Conservation (phyloP, 1,140 invertebrate genomes). For the Lordiphosa collinella region DNA sequence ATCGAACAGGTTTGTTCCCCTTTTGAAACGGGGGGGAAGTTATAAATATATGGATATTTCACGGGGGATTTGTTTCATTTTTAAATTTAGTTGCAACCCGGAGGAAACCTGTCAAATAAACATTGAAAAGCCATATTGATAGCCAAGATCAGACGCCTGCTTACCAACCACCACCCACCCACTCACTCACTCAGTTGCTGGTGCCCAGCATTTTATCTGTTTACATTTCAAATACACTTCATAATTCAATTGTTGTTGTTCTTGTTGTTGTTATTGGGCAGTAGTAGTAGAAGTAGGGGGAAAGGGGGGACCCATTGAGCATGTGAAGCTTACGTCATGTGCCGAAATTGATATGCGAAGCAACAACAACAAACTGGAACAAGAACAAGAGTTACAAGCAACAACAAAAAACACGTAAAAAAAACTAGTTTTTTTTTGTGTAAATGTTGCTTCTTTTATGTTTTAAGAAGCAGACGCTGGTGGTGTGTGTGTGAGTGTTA, state of each 20-base stretch:
- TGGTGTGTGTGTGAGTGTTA: background rate
- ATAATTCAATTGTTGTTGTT: conserved; percentile 44
- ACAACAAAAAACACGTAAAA: background rate
- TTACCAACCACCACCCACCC: background rate
- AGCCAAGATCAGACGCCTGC: background rate
- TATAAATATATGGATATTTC: conserved; percentile 1
- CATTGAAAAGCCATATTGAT: too few species aligned
- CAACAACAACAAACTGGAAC: conserved; percentile 22
- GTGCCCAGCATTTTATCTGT: conserved; percentile 52
- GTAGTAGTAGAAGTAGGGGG: conserved; percentile 5
- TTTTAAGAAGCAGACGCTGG: conserved; percentile 2
- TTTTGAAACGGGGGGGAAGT: conserved; percentile 1
- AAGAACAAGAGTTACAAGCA: conserved; percentile 13
- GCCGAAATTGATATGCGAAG: conserved; percentile 73
- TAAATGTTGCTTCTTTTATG: background rate
- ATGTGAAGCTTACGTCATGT: conserved; percentile 76
- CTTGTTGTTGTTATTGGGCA: conserved; percentile 26
- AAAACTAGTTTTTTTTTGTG: background rate
- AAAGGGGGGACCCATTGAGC: conserved; percentile 41
- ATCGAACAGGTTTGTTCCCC: too few species aligned
- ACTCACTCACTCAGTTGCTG: background rate
- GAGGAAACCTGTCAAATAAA: conserved; percentile 19
- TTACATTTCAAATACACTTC: conserved; percentile 72
- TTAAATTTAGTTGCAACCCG: conserved; percentile 5
- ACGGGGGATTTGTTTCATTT: background rate